Conservation (phyloP, 1,140 invertebrate species). For the Euwallacea fornicatus region DNA sequence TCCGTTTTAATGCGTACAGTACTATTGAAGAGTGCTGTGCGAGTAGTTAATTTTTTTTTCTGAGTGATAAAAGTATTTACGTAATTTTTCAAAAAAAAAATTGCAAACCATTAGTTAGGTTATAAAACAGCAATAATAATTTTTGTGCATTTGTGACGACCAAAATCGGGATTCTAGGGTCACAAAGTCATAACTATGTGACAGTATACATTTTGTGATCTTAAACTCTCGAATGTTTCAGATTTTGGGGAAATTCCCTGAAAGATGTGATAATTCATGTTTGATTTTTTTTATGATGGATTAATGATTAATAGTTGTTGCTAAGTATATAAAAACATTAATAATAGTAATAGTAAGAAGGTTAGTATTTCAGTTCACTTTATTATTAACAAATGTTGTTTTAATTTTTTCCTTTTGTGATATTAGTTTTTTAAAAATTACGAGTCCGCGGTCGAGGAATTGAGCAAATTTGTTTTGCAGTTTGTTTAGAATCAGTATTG, state of each 20-base stretch:
- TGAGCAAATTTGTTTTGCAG: constrained; percentile 10
- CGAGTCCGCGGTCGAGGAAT: constrained; percentile 15
- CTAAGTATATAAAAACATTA: not conserved
- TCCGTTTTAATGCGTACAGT: not conserved
- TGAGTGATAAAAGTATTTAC: constrained; percentile 17
- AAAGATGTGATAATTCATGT: constrained; percentile 34
- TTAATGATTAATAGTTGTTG: constrained; percentile 21
- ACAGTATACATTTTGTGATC: constrained; percentile 26
- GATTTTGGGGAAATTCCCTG: constrained; percentile 25
- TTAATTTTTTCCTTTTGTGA: constrained; percentile 29
- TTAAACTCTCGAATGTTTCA: constrained; percentile 28
- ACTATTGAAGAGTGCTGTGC: too few relatives aligned
- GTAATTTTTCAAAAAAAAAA: constrained; percentile 14
- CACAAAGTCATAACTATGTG: constrained; percentile 22
- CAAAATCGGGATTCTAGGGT: constrained; percentile 31
- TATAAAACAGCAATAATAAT: constrained; percentile 20
- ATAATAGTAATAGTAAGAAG: constrained; percentile 5
- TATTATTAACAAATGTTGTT: constrained; percentile 20
- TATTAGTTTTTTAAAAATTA: constrained; percentile 20
- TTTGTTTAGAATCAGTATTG: constrained; percentile 16
- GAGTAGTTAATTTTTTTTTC: not conserved
- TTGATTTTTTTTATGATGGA: constrained; percentile 17
- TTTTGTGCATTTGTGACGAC: constrained; percentile 28
- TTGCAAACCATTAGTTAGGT: constrained; percentile 9
- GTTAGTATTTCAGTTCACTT: constrained; percentile 29